phyloP scores from a whole-genome alignment of 1,140 invertebrate species.

The Spodoptera frugiperda region DNA sequence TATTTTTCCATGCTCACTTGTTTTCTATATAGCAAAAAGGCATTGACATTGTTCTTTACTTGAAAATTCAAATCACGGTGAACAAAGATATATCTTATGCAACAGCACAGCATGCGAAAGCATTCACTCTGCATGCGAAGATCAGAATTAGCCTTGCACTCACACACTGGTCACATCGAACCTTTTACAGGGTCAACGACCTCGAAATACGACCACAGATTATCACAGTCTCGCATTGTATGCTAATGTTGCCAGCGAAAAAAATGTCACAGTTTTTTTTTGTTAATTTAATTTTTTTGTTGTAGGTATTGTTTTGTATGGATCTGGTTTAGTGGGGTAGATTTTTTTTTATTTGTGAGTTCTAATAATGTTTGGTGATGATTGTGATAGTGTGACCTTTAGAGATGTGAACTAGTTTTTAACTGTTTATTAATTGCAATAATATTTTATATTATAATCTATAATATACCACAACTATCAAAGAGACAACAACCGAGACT shows the following conservation, averaged over 20 bases:
- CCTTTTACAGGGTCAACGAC: slow-evolving; percentile 50
- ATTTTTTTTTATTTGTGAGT: slow-evolving; percentile 24
- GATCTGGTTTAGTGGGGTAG: slow-evolving; percentile 30
- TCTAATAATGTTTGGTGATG: background rate
- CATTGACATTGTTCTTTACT: too few relatives aligned
- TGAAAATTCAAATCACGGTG: background rate
- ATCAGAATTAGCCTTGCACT: slow-evolving; percentile 53
- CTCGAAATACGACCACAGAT: slow-evolving; percentile 37
- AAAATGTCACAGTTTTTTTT: slow-evolving; percentile 44
- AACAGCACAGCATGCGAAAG: slow-evolving; percentile 7
- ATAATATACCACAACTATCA: too few relatives aligned
- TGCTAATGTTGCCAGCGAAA: slow-evolving; percentile 54
- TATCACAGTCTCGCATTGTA: slow-evolving; percentile 56
- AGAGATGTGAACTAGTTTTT: too few relatives aligned
- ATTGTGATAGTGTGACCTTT: background rate
- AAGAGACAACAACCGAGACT: too few relatives aligned
- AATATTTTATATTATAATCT: too few relatives aligned
- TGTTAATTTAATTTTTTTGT: slow-evolving; percentile 26
- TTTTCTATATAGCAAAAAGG: too few relatives aligned
- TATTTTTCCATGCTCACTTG: too few relatives aligned
- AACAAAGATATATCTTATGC: background rate
- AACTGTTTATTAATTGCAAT: too few relatives aligned
- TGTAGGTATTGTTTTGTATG: slow-evolving; percentile 40
- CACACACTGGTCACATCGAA: slow-evolving; percentile 29
- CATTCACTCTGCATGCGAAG: background rate